Evolutionary conservation across 2,797 vertebrate species (phyloP), one percentile per base, ranked within the genome.

Genomic region (Sebastes trivittatus): DNA sequence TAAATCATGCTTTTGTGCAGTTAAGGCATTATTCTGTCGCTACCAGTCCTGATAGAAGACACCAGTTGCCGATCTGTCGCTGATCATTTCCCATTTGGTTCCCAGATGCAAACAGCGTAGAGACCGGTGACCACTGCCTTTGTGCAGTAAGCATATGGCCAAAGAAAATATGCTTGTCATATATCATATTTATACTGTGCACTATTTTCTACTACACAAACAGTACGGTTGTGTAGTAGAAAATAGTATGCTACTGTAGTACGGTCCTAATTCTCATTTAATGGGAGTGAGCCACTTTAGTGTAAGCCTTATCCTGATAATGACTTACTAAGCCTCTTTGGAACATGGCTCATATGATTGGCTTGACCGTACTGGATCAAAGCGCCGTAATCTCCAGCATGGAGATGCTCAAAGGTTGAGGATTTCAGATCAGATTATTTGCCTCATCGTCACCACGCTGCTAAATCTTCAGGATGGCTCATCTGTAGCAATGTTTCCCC

Each of bases 301-400:
- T 66, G 60, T 92, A 92, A 94, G 91, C 86, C 80, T 93, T 81
- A 94, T 95, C 92, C 94, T 63, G 75, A 92, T 94, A 94, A 95
- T 90, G 89, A 94, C 79, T 89, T 75, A 64, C 88, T 94, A 95
- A 95, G 93, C 94, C 88, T 94, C 93, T 94, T 93, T 94, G 82
- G 88, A 89, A 84, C 91, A 93, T 76, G 89, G 88, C 90, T 94
- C 89, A 83, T 91, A 91, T 94, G 92, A 95, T 88, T 93, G 90
- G 86, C 90, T 91, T 88, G 87, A 90, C 92, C 91, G 67, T 89
- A 49, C 83, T 82, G 93, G 95, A 95, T 96, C 95, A 95, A 94
- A 95, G 90, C 82, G 42, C 78, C 18, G 61, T 95, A 95, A 95
- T 95, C 94, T 94, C 82, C 69, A 22, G 58, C 78, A 76, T 71